phyloP scores from a whole-genome alignment of 2,888 invertebrate species.

The Ferrisia virgata region DNA sequence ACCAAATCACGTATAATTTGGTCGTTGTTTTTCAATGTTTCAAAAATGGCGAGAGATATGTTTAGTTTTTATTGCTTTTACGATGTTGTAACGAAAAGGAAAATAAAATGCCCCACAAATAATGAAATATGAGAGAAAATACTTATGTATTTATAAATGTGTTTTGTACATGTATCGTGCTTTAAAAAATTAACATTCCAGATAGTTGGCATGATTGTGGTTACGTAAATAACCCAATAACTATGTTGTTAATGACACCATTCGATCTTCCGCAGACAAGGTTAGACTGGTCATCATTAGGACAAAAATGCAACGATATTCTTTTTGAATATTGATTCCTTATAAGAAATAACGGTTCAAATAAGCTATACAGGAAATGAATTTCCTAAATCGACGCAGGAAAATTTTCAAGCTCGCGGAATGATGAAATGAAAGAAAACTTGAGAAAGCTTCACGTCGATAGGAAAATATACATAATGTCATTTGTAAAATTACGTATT shows the following conservation, averaged over 20 bases:
- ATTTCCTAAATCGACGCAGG: too few relatives aligned
- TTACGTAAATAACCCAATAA: conserved; percentile 27
- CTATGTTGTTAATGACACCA: conserved; percentile 30
- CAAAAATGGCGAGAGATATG: too few relatives aligned
- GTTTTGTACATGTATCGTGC: neutral
- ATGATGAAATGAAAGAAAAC: too few relatives aligned
- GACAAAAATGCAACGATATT: neutral
- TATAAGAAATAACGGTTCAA: neutral
- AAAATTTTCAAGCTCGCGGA: too few relatives aligned
- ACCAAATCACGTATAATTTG: too few relatives aligned
- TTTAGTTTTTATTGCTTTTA: too few relatives aligned
- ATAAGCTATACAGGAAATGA: too few relatives aligned
- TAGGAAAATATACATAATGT: too few relatives aligned
- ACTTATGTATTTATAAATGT: neutral
- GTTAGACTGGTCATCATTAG: neutral
- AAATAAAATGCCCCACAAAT: neutral
- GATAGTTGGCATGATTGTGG: neutral
- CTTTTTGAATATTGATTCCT: neutral
- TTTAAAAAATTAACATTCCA: conserved; percentile 15
- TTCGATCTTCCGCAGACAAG: conserved; percentile 24
- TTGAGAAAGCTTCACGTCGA: too few relatives aligned
- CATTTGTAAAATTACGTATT: too few relatives aligned
- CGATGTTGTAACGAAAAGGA: neutral
- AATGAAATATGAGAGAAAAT: neutral
- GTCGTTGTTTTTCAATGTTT: too few relatives aligned